Evolutionary conservation across 30 jellyfish, hydroid and myxozoan genomes (phyloP), one percentile per base, ranked within the genome.

Genomic region (Hydractinia symbiolongicarpus): DNA sequence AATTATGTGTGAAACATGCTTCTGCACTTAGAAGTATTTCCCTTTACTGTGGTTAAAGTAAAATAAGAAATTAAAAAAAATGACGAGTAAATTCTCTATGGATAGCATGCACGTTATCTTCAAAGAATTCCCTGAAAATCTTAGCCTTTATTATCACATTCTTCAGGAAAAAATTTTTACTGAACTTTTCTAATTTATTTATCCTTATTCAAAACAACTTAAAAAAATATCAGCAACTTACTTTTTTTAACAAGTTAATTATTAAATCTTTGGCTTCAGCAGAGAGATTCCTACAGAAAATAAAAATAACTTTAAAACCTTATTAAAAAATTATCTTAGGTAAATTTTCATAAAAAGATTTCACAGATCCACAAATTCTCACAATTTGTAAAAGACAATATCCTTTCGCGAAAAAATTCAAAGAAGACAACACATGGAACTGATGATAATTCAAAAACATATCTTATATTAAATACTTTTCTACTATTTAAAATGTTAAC

Each of bases 211-310:
- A 2, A 30, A 13, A 13, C 17, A 81, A 49, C 7, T 3, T 54
- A 51, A 61, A n/a, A 9, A 14, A 5, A 69, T 15, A 55, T 55
- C 14, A 40, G 83, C 70, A 60, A 5, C 58, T 51, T 13, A 91
- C 98, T 93, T 91, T 91, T 74, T 73, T 82, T 50, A 91, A 79
- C 57, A 91, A 91, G 76, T 83, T 74, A n/a, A 72, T 58, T 58
- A 91, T 86, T 16, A 91, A 79, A 56, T 91, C 96, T 53, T 81
- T 68, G 13, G 98, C 96, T 73, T 86, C 95, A 67, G 84, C 76
- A 6, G 96, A 86, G 66, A 91, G 72, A 14, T 85, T 62, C 55
- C 98, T 91, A 79, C 10, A 64, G 82, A 58, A 53, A 73, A 52
- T 6, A 62, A 13, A 57, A 19, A 44, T 8, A 77, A 9, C n/a